phyloP scores from a whole-genome alignment of 2,113 vertebrate genomes.

The Fregetta grallaria region DNA sequence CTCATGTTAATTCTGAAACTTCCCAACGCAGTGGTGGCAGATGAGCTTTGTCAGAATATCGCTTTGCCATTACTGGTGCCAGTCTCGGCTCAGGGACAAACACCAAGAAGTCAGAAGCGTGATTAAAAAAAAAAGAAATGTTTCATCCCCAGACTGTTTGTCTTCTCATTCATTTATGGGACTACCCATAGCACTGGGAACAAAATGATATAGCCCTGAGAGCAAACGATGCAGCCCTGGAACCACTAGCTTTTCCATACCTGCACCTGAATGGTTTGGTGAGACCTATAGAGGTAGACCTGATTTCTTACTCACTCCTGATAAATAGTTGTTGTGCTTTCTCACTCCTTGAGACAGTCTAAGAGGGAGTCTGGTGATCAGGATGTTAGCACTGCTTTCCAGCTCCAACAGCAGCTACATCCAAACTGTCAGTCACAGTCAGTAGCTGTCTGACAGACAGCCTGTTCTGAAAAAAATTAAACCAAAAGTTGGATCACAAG shows the following conservation, averaged over 20 bases:
- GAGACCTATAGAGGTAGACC: not conserved
- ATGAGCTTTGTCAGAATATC: not conserved
- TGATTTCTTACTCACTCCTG: not conserved
- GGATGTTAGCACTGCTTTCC: not conserved
- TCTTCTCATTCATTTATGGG: not conserved
- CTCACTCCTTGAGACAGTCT: not conserved
- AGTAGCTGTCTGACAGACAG: not conserved
- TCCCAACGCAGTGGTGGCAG: not conserved
- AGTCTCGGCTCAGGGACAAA: not conserved
- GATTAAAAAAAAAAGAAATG: not conserved
- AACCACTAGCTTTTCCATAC: not conserved
- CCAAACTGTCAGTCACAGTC: not conserved
- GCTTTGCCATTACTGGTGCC: not conserved
- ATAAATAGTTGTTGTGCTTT: not conserved
- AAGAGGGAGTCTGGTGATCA: not conserved
- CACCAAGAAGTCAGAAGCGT: not conserved
- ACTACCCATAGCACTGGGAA: not conserved
- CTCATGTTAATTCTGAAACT: not conserved
- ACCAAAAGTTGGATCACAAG: not conserved
- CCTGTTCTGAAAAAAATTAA: not conserved
- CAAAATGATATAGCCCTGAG: not conserved
- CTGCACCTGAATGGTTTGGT: not conserved
- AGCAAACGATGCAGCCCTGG: not conserved
- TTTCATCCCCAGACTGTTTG: not conserved
- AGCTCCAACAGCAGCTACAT: not conserved